Conservation (phyloP, 2,888 invertebrate species). For the Opisthograptis luteolata region DNA sequence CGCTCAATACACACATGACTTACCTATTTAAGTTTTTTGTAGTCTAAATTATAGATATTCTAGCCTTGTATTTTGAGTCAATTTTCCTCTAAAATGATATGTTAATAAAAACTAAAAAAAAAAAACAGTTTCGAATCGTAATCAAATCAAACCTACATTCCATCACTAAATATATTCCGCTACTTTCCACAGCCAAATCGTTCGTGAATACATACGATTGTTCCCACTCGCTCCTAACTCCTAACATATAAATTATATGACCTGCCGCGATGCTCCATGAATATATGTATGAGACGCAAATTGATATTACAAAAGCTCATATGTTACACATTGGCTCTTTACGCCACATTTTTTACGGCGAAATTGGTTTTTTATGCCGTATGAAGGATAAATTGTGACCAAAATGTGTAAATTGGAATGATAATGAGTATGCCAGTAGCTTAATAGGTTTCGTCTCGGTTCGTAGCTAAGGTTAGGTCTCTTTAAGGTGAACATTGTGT, state of each 20-base stretch:
- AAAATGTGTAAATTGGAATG: slow-evolving; percentile 69
- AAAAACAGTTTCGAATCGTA: too few relatives aligned
- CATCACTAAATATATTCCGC: slow-evolving; percentile 46
- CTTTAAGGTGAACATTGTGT: background rate
- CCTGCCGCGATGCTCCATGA: slow-evolving; percentile 73
- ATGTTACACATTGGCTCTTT: slow-evolving; percentile 73
- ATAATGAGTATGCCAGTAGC: slow-evolving; percentile 60
- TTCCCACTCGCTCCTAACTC: slow-evolving; percentile 57
- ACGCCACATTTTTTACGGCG: slow-evolving; percentile 54
- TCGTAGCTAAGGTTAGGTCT: background rate
- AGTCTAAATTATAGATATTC: too few relatives aligned
- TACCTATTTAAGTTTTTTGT: too few relatives aligned
- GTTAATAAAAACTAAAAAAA: too few relatives aligned
- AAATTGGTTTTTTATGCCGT: slow-evolving; percentile 79
- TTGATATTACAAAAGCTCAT: slow-evolving; percentile 77
- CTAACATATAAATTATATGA: slow-evolving; percentile 84
- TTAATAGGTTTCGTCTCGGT: slow-evolving; percentile 10
- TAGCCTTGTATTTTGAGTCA: too few relatives aligned
- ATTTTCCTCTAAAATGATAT: too few relatives aligned
- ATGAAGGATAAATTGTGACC: slow-evolving; percentile 70
- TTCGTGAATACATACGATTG: slow-evolving; percentile 76
- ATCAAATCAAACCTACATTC: background rate
- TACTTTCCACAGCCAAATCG: slow-evolving; percentile 67
- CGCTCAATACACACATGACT: too few relatives aligned
- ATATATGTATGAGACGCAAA: slow-evolving; percentile 81